A percentile compares a stretch with the other conserved stretches of the same genome.
Evolutionary conservation across 2,888 invertebrate genomes (phyloP).

Genomic region (Dasysyrphus albostriatus): DNA sequence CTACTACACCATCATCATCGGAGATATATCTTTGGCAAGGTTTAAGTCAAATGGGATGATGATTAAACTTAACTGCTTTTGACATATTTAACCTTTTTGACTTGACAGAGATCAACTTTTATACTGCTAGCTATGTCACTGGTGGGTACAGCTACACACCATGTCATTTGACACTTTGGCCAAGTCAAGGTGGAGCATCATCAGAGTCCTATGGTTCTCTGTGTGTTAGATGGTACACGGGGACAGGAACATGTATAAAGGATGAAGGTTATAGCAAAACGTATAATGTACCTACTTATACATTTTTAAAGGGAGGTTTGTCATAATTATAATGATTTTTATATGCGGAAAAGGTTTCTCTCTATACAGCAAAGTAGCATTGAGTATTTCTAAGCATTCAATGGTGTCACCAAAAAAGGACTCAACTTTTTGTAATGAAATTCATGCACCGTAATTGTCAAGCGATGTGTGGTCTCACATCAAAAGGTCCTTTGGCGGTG

Average conservation of each 20-base stretch:
- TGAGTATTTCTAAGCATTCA: neutral
- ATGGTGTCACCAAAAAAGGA: neutral
- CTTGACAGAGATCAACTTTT: constrained; percentile 57
- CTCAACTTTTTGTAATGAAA: constrained; percentile 34
- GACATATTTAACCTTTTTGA: constrained; percentile 68
- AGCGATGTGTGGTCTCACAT: constrained; percentile 10
- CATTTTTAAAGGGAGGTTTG: constrained; percentile 32
- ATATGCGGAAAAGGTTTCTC: constrained; percentile 15
- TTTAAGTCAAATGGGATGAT: constrained; percentile 55
- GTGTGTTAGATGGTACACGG: neutral
- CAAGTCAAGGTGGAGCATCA: constrained; percentile 31
- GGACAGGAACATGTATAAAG: neutral
- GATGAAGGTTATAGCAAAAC: constrained; percentile 8
- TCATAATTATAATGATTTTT: constrained; percentile 57
- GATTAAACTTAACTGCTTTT: constrained; percentile 66
- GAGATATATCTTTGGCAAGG: constrained; percentile 51
- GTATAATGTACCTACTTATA: constrained; percentile 15
- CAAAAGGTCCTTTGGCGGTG: constrained; percentile 42
- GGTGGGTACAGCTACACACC: neutral
- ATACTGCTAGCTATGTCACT: constrained; percentile 30
- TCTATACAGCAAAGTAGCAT: neutral
- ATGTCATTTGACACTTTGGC: constrained; percentile 49
- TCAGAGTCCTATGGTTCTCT: neutral
- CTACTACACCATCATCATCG: neutral
- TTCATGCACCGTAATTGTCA: constrained; percentile 46